Evolutionary conservation across 2,888 invertebrate genomes (phyloP), one percentile per base, ranked within the genome.

Genomic region (Caenorhabditis sp.): DNA sequence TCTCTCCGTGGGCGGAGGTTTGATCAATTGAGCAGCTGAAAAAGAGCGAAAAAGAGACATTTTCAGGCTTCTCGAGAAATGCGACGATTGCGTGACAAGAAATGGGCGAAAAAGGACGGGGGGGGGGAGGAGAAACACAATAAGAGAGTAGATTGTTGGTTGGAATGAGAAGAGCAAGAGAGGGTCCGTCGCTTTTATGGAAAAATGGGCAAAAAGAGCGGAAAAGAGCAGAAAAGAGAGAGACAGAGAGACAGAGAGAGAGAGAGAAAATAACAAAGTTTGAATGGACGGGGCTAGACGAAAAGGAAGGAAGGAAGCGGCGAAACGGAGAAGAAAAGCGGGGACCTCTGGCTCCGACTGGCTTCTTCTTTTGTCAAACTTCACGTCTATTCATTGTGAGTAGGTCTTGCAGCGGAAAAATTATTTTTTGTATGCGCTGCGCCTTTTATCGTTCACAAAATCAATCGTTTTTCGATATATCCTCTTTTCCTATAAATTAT

Each of bases 251-350:
- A 52, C 22, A 45, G 48, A 59, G 63, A 59, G 27, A 65, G 17
- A 37, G 27, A 65, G 22, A 37, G 26, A 50, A 50, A 50, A 68
- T 52, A 68, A 50, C 48, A 59, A 59, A 59, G 48, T 53, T 59
- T 68, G 58, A 59, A 70, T 59, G 50, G 39, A 58, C 35, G 50
- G 48, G 46, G n/a, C 13, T n/a, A 4, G 2, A 43, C 37, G 24
- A 24, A 22, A 30, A 27, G 22, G 45, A 24, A 37, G 35, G 11
- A 35, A 35, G 22, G 22, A 20, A 2, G 30, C 30, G 30, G 9
- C 9, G 30, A 30, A n/a, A n/a, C n/a, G n/a, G n/a, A n/a, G n/a
- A n/a, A n/a, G n/a, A n/a, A n/a, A n/a, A n/a, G n/a, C n/a, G n/a
- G n/a, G n/a, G n/a, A n/a, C n/a, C n/a, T n/a, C n/a, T n/a, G n/a